These are phyloP conservation scores for Periophthalmodon schlosseri DNA, from an alignment of 2,113 vertebrate genomes.

Conservation along the genomic window DNA sequence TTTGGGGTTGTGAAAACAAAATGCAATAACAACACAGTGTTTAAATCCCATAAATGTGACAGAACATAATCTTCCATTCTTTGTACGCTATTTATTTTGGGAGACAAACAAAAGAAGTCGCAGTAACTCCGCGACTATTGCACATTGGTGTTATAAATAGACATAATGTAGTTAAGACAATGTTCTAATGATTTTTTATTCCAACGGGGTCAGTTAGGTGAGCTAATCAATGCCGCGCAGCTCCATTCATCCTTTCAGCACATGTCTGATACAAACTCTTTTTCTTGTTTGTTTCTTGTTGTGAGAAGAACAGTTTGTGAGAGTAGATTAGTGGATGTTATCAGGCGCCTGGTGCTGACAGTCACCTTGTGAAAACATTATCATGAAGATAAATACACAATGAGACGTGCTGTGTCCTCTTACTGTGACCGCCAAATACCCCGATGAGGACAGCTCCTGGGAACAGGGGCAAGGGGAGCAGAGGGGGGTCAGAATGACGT, in stretches of 20 bases:
- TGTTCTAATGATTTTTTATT: neutral
- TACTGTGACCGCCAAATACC: neutral
- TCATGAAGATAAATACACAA: neutral
- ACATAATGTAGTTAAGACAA: neutral
- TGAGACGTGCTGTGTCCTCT: neutral
- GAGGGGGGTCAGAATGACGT: neutral
- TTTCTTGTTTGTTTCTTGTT: neutral
- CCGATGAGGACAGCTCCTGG: neutral
- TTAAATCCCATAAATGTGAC: neutral
- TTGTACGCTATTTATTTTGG: neutral
- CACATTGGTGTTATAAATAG: neutral
- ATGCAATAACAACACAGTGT: neutral
- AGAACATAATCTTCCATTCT: neutral
- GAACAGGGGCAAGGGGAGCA: neutral
- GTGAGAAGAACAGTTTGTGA: neutral
- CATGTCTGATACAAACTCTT: neutral
- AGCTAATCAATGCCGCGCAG: neutral
- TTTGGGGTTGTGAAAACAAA: too few relatives aligned
- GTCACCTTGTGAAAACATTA: neutral
- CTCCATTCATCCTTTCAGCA: neutral
- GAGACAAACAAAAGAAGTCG: neutral
- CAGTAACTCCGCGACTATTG: neutral
- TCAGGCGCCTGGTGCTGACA: neutral
- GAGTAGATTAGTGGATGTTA: neutral
- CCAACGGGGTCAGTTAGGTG: neutral